Evolutionary conservation across 37 sponge, comb jelly and placozoan species (phyloP).

Genomic region (Halisarca cf. caerulea): DNA sequence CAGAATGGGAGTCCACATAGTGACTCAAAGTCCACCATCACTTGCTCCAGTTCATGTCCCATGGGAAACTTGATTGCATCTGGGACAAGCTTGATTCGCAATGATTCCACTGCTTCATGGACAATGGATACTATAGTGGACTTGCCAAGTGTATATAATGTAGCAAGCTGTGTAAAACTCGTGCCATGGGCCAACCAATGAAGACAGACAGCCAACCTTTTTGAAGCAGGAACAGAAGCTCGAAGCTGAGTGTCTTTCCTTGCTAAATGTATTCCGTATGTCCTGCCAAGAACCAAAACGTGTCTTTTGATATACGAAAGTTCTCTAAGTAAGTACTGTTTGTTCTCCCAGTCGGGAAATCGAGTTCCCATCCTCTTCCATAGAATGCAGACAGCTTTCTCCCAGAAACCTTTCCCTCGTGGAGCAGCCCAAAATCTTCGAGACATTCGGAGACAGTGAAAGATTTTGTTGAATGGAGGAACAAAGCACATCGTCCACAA

Average conservation of each 20-base stretch:
- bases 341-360: constrained; percentile 38
- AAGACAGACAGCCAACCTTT: constrained; percentile 2
- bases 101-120: neutral
- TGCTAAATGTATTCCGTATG: neutral
- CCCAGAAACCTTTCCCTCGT: constrained; percentile 18
- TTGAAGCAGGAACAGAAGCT: neutral
- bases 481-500: too few species aligned
- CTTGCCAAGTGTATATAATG: neutral
- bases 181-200: constrained; percentile 21
- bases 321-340: constrained; percentile 15
- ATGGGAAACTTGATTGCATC: constrained; percentile 1
- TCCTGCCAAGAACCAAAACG: constrained; percentile 20
- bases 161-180: neutral
- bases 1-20: constrained; percentile 13
- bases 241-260: constrained; percentile 7
- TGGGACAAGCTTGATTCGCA: neutral
- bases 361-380: constrained; percentile 3
- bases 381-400: constrained; percentile 9
- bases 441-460: too few species aligned
- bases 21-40: neutral
- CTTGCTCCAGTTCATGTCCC: constrained; percentile 3
- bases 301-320: constrained; percentile 12
- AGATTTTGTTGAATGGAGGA: too few species aligned
- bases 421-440: constrained; percentile 16
- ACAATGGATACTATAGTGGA: constrained; percentile 1